Evolutionary conservation across 92 coral and sea anemone genomes (phyloP), one percentile per base, ranked within the genome.

Genomic region (Porites evermanni): DNA sequence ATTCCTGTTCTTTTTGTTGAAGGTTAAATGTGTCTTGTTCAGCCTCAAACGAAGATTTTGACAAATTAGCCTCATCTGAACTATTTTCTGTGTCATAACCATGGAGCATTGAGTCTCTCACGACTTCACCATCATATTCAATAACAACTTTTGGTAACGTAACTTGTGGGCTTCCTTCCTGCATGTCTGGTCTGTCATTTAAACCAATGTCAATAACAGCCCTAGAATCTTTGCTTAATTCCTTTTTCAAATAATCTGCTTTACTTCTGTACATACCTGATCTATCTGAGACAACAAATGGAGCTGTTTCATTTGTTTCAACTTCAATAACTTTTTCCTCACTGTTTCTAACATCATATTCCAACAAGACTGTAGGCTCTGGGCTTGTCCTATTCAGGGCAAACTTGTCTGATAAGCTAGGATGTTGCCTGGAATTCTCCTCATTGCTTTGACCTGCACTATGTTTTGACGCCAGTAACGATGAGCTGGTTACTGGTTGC

Each of bases 71-170:
- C 16, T 83, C 69, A 13, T 69, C 59, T 9, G 79, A 78, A 21
- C 64, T 77, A 16, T 63, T 70, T 20, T 74, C 83, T 38, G 76
- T 50, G 74, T 89, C 86, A 6, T 79, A 79, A 18, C 76, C 84
- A 52, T 89, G 87, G 66, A 72, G 77, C 51, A 32, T 16, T 8
- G 84, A 58, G 50, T 89, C 89, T 66, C 26, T 65, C 26, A 84
- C 75, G 44, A 83, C 88, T 74, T 20, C 86, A 85, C 84, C 83
- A 60, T 89, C 90, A 53, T 89, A 85, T 52, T 89, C 87, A 65
- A 85, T 89, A 16, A 89, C 89, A 54, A 89, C 89, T 56, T 65
- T 72, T 24, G 93, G 87, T 53, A 79, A 63, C 2, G 87, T 83
- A 19, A 59, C 8, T 60, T 71, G 70, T 72, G 79, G 23, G 24